phyloP scores from a whole-genome alignment of 2,888 invertebrate species.

The Matsumyia berberina region DNA sequence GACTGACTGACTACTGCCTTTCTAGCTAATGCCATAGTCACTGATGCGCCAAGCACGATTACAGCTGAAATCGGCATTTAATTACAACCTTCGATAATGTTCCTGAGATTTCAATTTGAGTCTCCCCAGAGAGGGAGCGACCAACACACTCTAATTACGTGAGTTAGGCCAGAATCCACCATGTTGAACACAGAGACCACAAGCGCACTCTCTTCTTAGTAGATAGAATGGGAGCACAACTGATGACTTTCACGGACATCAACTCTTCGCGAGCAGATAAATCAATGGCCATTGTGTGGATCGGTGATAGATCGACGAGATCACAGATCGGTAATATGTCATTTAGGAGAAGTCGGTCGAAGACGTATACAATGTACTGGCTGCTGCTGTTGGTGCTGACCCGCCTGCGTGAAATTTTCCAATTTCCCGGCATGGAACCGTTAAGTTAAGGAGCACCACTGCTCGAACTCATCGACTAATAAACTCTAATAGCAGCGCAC shows the following conservation, averaged over 20 bases:
- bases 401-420: slow-evolving; percentile 59
- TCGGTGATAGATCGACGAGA: slow-evolving; percentile 72
- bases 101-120: slow-evolving; percentile 46
- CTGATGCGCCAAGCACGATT: slow-evolving; percentile 68
- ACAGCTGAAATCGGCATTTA: slow-evolving; percentile 57
- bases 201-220: slow-evolving; percentile 12
- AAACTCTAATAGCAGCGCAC: slow-evolving; percentile 46
- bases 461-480: background rate
- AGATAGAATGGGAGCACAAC: slow-evolving; percentile 51
- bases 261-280: slow-evolving; percentile 42
- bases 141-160: slow-evolving; percentile 31
- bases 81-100: slow-evolving; percentile 68
- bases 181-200: background rate
- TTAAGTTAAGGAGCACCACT: slow-evolving; percentile 34
- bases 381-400: slow-evolving; percentile 25
- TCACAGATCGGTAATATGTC: slow-evolving; percentile 74
- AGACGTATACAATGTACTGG: slow-evolving; percentile 28
- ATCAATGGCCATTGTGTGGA: slow-evolving; percentile 64
- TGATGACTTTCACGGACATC: slow-evolving; percentile 60
- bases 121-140: slow-evolving; percentile 32
- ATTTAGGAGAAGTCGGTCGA: slow-evolving; percentile 59
- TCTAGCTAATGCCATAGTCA: slow-evolving; percentile 36
- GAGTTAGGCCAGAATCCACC: slow-evolving; percentile 2
- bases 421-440: slow-evolving; percentile 46
- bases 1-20: slow-evolving; percentile 19